Evolutionary conservation across 2,888 invertebrate species (phyloP).

Genomic region (Oscheius sp.): DNA sequence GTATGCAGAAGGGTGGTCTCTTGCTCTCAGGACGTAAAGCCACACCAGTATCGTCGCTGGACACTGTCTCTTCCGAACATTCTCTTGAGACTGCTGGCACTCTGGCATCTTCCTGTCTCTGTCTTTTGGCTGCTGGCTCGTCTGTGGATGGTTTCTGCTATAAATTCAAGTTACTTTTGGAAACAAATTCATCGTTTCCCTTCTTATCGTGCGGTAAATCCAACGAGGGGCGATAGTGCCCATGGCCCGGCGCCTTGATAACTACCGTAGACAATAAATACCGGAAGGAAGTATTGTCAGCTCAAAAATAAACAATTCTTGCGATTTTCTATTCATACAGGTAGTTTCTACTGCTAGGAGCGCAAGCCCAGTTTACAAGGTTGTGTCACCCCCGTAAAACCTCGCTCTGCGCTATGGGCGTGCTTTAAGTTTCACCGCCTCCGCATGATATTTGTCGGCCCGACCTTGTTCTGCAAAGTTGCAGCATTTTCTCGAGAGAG

Average conservation of each 20-base stretch:
- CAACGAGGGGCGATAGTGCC: constrained; percentile 7
- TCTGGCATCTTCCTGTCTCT: constrained; percentile 16
- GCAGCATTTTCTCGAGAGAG: no score
- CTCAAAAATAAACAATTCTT: no score
- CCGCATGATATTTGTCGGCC: no score
- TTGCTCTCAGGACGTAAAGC: neutral
- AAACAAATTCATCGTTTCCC: neutral
- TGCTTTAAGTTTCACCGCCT: no score
- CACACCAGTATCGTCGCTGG: constrained; percentile 4
- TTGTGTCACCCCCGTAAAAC: no score
- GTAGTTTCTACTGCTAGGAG: no score
- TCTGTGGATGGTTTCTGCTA: neutral
- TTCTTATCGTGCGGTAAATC: constrained; percentile 32
- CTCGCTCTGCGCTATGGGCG: no score
- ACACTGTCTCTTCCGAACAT: constrained; percentile 4
- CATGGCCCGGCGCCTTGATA: constrained; percentile 19
- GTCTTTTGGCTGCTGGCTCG: constrained; percentile 13
- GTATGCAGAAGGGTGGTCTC: constrained; percentile 5
- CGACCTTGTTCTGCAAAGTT: no score
- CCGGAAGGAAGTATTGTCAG: neutral
- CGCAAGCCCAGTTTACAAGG: no score
- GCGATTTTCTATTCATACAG: no score
- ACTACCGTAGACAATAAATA: neutral
- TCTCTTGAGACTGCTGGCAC: constrained; percentile 14
- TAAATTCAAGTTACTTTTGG: no score